These are phyloP conservation scores for Lipophrys pholis DNA, from an alignment of 2,113 vertebrate genomes.

Conservation along the genomic window DNA sequence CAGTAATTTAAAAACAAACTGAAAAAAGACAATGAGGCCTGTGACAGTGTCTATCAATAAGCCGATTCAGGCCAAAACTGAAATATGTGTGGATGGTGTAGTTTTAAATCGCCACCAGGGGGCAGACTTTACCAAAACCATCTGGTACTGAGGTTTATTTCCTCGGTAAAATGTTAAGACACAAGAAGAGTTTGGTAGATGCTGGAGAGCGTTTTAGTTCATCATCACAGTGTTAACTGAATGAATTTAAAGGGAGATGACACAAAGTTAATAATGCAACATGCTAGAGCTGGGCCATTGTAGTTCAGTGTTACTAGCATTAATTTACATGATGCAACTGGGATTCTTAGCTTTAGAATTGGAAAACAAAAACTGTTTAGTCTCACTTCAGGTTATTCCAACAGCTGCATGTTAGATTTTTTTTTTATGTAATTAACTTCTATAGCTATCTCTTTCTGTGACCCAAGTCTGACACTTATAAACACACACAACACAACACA, in stretches of 20 bases:
- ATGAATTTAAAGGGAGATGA: constrained; percentile 17
- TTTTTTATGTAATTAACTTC: background rate
- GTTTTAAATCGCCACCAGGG: constrained; percentile 36
- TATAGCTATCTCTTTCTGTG: constrained; percentile 7
- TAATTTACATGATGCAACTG: too few relatives aligned
- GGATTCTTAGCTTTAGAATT: too few relatives aligned
- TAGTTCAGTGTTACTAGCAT: background rate
- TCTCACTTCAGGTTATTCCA: too few relatives aligned
- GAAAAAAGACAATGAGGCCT: too few relatives aligned
- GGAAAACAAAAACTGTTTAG: too few relatives aligned
- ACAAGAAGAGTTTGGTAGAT: background rate
- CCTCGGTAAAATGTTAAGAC: background rate
- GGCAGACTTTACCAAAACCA: constrained; percentile 25
- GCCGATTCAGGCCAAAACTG: background rate
- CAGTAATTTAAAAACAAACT: too few relatives aligned
- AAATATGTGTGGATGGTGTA: background rate
- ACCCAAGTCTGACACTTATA: constrained; percentile 70
- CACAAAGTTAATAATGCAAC: constrained; percentile 20
- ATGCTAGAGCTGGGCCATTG: constrained; percentile 67
- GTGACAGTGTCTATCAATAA: background rate
- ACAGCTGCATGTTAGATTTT: background rate
- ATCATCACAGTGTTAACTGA: constrained; percentile 45
- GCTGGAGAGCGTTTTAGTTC: constrained; percentile 40
- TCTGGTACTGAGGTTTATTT: background rate
- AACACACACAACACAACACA: constrained; percentile 47